Conservation (phyloP, 2,888 invertebrate genomes). For the Entomobrya proxima region DNA sequence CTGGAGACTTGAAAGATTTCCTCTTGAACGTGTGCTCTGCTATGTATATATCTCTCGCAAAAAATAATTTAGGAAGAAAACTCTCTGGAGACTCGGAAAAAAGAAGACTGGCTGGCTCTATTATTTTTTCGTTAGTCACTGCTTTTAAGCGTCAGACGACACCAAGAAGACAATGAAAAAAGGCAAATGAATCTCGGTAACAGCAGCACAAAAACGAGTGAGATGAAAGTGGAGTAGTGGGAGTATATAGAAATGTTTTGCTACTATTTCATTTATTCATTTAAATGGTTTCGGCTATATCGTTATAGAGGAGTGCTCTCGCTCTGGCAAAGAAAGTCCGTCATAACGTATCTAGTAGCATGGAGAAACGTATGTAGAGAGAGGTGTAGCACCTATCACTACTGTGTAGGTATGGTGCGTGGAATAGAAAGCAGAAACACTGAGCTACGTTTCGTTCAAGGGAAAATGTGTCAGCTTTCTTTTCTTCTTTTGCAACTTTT, state of each 20-base stretch:
- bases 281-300: neutral
- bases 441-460: conserved; percentile 6
- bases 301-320: neutral
- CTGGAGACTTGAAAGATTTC: neutral
- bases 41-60: neutral
- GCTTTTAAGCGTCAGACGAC: neutral
- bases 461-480: conserved; percentile 18
- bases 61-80: neutral
- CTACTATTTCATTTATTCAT: conserved; percentile 24
- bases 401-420: neutral
- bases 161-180: neutral
- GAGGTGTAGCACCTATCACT: too few relatives aligned
- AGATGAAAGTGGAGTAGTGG: neutral
- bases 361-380: neutral
- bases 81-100: conserved; percentile 13
- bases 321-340: neutral
- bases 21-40: neutral
- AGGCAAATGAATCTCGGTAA: conserved; percentile 17
- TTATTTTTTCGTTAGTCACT: neutral
- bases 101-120: neutral
- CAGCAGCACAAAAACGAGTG: neutral
- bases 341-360: neutral
- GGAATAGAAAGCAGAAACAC: too few relatives aligned
- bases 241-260: too few relatives aligned
- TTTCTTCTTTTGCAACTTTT: conserved; percentile 4